These are phyloP conservation scores for Cyclopterus lumpus DNA, from an alignment of 2,797 vertebrate species.

Conservation along the genomic window DNA sequence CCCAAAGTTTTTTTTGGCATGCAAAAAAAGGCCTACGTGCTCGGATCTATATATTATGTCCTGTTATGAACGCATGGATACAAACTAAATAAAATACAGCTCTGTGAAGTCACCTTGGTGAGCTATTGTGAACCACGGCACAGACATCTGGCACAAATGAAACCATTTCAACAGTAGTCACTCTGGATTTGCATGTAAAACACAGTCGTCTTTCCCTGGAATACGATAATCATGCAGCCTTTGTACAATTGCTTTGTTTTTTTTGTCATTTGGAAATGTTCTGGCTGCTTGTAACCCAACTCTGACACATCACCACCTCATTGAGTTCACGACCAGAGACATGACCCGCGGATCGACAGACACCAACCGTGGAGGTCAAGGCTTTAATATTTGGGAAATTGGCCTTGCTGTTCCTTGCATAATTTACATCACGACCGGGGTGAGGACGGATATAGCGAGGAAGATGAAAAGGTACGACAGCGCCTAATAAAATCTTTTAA, in stretches of 20 bases:
- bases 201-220: neutral
- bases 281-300: neutral
- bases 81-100: neutral
- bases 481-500: neutral
- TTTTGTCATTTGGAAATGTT: neutral
- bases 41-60: neutral
- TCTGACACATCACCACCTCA: neutral
- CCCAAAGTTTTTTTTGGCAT: neutral
- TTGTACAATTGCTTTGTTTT: neutral
- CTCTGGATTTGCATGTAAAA: neutral
- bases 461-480: slow-evolving; percentile 66
- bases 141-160: no score
- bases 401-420: slow-evolving; percentile 65
- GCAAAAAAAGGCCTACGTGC: no score
- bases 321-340: neutral
- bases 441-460: slow-evolving; percentile 55
- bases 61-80: neutral
- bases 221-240: neutral
- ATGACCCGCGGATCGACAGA: no score
- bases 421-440: slow-evolving; percentile 58
- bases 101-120: neutral
- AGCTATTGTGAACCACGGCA: no score
- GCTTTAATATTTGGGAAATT: slow-evolving; percentile 71
- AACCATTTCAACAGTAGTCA: no score
- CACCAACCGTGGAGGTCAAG: slow-evolving; percentile 41